phyloP scores from a whole-genome alignment of 2,113 vertebrate genomes.

The Platysteira castanea region DNA sequence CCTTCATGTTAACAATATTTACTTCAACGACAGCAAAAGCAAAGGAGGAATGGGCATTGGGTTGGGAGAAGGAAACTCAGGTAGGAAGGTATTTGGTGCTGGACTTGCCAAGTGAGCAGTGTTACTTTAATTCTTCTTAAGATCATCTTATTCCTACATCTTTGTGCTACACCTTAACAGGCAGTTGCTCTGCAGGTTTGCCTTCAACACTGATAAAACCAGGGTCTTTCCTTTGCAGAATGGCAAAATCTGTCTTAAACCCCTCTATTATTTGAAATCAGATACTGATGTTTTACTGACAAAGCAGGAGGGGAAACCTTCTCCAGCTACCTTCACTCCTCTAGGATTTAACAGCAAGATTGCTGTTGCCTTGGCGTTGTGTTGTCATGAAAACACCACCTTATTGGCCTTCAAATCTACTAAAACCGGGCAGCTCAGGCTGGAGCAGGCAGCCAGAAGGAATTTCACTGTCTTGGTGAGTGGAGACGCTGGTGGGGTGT shows the following conservation, averaged over 20 bases:
- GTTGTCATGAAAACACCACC: background rate
- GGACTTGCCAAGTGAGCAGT: background rate
- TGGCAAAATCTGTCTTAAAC: background rate
- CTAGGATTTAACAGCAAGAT: background rate
- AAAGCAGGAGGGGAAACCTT: background rate
- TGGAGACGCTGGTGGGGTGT: background rate
- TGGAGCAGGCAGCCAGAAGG: background rate
- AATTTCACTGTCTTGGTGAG: background rate
- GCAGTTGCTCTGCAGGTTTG: background rate
- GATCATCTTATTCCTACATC: background rate
- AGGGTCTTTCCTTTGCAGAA: background rate
- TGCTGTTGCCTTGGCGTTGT: background rate
- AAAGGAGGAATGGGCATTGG: background rate
- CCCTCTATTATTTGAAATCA: background rate
- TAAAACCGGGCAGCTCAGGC: background rate
- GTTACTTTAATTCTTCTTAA: background rate
- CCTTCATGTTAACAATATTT: background rate
- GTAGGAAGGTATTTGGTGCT: background rate
- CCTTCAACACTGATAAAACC: background rate
- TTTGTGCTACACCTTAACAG: background rate
- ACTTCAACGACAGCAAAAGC: background rate
- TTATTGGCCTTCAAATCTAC: background rate
- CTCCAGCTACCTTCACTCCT: background rate
- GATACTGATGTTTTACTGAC: background rate
- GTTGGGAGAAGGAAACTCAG: background rate